phyloP scores from a whole-genome alignment of 2,888 invertebrate species.

The Cecidostiba fungosa region DNA sequence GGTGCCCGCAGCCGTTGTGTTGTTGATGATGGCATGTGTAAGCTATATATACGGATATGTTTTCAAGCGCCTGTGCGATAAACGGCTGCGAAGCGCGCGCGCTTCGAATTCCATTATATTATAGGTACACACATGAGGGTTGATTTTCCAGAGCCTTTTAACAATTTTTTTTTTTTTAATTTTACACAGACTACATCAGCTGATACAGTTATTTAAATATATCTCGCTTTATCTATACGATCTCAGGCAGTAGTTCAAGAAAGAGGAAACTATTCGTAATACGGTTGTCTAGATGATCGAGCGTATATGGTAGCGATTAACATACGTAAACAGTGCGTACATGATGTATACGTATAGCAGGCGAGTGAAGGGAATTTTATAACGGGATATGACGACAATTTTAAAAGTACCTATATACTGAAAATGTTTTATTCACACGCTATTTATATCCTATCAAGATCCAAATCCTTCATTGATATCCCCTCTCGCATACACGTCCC shows the following conservation, averaged over 20 bases:
- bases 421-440: not conserved
- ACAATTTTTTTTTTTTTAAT: not conserved
- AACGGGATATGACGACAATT: not conserved
- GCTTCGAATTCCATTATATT: constrained; percentile 43
- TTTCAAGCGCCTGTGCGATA: constrained; percentile 30
- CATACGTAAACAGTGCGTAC: constrained; percentile 1
- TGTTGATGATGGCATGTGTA: not conserved
- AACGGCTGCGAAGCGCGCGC: constrained; percentile 27
- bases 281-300: not conserved
- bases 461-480: not conserved
- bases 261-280: not conserved
- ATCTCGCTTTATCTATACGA: not conserved
- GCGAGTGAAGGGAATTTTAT: not conserved
- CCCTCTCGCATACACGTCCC: not conserved
- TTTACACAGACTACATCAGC: not conserved
- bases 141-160: not conserved
- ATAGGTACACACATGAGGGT: constrained; percentile 9
- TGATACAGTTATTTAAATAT: not conserved
- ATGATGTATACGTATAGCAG: not conserved
- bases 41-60: constrained; percentile 10
- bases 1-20: constrained; percentile 11
- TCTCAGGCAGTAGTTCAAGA: not conserved
- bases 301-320: not conserved
- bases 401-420: not conserved
- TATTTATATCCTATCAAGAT: not conserved